Evolutionary conservation across 2,113 vertebrate genomes (phyloP).

Genomic region (Perca flavescens): DNA sequence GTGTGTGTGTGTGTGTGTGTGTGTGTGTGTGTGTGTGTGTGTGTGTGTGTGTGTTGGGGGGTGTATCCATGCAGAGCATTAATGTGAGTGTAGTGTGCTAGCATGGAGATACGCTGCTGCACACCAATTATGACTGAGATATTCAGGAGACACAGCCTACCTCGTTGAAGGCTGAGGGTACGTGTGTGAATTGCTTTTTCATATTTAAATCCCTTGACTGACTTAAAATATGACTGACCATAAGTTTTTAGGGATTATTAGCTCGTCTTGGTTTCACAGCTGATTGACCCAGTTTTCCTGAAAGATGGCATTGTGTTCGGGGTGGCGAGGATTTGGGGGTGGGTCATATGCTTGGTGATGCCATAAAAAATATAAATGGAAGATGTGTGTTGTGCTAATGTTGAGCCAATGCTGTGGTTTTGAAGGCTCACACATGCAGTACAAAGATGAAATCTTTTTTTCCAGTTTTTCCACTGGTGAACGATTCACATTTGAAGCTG

Average conservation of each 20-base stretch:
- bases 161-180: background rate
- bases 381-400: slow-evolving; percentile 17
- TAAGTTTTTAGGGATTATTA: slow-evolving; percentile 50
- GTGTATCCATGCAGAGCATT: slow-evolving; percentile 57
- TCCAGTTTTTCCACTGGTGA: slow-evolving; percentile 14
- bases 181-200: slow-evolving; percentile 6
- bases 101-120: slow-evolving; percentile 61
- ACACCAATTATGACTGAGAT: slow-evolving; percentile 64
- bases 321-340: slow-evolving; percentile 23
- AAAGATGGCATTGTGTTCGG: slow-evolving; percentile 60
- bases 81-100: slow-evolving; percentile 46
- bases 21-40: too few species aligned
- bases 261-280: slow-evolving; percentile 46
- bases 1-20: background rate
- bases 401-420: background rate
- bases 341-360: slow-evolving; percentile 40
- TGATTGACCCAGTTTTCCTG: slow-evolving; percentile 71
- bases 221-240: slow-evolving; percentile 50
- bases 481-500: slow-evolving; percentile 6
- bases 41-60: background rate
- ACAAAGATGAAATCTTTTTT: slow-evolving; percentile 20
- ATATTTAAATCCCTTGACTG: slow-evolving; percentile 33
- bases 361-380: slow-evolving; percentile 39
- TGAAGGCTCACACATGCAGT: background rate
- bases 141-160: slow-evolving; percentile 44